phyloP scores from a whole-genome alignment of 2,113 vertebrate genomes.

The Nerophis ophidion region DNA sequence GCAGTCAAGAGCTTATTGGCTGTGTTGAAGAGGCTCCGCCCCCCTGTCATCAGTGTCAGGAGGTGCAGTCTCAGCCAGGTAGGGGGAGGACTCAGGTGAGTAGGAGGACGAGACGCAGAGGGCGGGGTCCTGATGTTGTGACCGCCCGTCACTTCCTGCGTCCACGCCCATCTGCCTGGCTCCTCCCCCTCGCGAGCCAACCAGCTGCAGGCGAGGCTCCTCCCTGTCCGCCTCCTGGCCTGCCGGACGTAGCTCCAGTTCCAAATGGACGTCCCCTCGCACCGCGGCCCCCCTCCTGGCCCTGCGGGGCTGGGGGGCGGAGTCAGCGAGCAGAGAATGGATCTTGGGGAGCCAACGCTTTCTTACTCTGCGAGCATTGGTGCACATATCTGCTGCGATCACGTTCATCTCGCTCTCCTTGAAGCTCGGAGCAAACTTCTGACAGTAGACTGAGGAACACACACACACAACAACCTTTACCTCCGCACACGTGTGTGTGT shows the following conservation, averaged over 20 bases:
- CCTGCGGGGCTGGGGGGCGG: no score
- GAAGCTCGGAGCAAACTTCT: constrained; percentile 98
- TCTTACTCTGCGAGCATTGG: constrained; percentile 91
- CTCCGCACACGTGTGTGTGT: no score
- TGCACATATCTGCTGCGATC: constrained; percentile 98
- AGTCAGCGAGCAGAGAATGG: constrained; percentile 83
- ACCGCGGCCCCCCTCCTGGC: not conserved
- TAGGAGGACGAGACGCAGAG: constrained; percentile 7
- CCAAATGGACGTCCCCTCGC: constrained; percentile 2
- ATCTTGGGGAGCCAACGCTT: constrained; percentile 99
- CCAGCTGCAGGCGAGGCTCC: not conserved
- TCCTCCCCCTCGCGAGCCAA: no score
- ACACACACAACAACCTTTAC: no score
- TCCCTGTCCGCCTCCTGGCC: constrained; percentile 29
- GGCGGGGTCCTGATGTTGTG: no score
- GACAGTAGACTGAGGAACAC: constrained; percentile 88
- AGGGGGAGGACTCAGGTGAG: constrained; percentile 29
- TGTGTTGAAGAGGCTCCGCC: no score
- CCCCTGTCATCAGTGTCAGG: constrained; percentile 51
- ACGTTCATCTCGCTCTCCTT: constrained; percentile 99
- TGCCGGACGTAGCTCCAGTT: constrained; percentile 49
- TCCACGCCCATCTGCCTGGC: no score
- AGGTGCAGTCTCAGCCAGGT: constrained; percentile 4
- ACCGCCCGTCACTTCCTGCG: not conserved
- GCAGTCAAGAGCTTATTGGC: constrained; percentile 49